A percentile compares a stretch with the other conserved stretches of the same genome.
Evolutionary conservation across 2,888 invertebrate species (phyloP).

Genomic region (Elmis aenea): DNA sequence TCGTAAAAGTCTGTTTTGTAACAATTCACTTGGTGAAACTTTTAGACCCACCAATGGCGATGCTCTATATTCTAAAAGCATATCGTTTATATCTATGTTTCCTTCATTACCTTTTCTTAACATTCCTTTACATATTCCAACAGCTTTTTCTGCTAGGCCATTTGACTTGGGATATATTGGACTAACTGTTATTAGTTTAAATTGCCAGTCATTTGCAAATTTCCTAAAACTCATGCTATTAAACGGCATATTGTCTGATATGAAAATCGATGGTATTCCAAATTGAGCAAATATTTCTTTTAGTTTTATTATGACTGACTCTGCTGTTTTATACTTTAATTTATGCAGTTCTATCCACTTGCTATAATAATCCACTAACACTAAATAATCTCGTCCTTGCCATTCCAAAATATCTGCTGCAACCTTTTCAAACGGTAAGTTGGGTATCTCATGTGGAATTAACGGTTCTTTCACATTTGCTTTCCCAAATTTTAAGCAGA

Average conservation of each 20-base stretch:
- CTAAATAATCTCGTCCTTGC: constrained; percentile 19
- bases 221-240: constrained; percentile 18
- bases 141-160: constrained; percentile 23
- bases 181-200: constrained; percentile 19
- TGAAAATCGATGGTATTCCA: constrained; percentile 18
- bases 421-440: constrained; percentile 12
- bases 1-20: constrained; percentile 11
- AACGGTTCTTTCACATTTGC: constrained; percentile 14
- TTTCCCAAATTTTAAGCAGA: constrained; percentile 11
- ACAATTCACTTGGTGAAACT: constrained; percentile 13
- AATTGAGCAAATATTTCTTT: constrained; percentile 18
- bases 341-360: constrained; percentile 19
- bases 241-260: constrained; percentile 26
- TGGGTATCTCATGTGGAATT: constrained; percentile 11
- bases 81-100: constrained; percentile 7
- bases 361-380: constrained; percentile 21
- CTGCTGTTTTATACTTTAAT: constrained; percentile 13
- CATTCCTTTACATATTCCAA: constrained; percentile 20
- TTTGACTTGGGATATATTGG: constrained; percentile 16
- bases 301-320: constrained; percentile 14
- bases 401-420: constrained; percentile 12
- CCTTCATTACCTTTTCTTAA: constrained; percentile 12
- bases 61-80: constrained; percentile 13
- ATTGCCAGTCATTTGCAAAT: constrained; percentile 21
- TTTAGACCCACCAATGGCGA: constrained; percentile 8